Base-by-base conservation (phyloP, 2,113 vertebrate genomes). In the Trichomycterus rosablanca region DNA sequence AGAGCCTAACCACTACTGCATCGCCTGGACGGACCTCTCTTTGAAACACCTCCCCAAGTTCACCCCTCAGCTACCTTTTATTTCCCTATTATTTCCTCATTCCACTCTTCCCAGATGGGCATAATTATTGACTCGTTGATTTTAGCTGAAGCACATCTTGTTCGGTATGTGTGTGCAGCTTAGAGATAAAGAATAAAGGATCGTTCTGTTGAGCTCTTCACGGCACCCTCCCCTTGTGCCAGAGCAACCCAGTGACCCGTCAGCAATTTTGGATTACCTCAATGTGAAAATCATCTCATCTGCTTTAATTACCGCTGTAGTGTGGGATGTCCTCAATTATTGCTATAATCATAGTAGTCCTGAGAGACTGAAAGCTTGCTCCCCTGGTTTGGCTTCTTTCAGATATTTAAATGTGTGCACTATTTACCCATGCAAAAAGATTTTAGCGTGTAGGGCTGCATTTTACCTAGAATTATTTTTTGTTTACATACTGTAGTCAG, bases 101-200 rank as follows among this genome's bases (percentile, higher is more conserved):
- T 79, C 71, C 71, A 28, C 57, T 67, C 59, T 73, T 74, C 79
- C 80, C 81, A 85, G 84, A 88, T 83, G 83, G 80, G 77, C 39
- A 20, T 71, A 63, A 78, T 87, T 85, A 88, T 84, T 84, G 80
- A 81, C 76, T 84, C 74, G 4, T 66, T 84, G 79, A 83, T 81
- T 84, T 81, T 78, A 83, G 83, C 55, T 68, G 67, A 79, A 77
- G 73, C 75, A 62, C 67, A 53, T 59, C 69, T 69, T 54, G 72
- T 67, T 59, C 52, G 35, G 78, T 77, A 11, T 40, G 14, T 11
- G 37, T 40, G 37, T 40, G 37, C 37, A 40, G 37, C 37, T n/a
- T 40, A 40, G 37, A 40, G 37, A 40, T 40, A 40, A 40, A 40
- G 37, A 40, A 40, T 40, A 40, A 40, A 40, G 37, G 14, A 40